These are phyloP conservation scores for Liodrosophila aerea DNA, from an alignment of 2,888 invertebrate species.

Conservation along the genomic window DNA sequence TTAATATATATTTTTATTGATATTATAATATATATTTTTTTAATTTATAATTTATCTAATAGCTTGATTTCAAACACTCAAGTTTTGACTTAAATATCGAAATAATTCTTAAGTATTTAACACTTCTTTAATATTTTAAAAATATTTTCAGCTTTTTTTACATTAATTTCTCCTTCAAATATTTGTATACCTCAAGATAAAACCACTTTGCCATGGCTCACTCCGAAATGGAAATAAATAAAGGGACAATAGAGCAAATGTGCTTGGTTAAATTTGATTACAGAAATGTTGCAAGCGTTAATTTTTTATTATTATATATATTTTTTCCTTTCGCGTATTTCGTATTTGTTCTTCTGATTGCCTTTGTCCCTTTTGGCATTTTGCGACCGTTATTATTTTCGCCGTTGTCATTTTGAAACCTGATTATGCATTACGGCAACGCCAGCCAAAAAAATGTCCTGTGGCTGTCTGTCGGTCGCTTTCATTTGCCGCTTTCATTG, in stretches of 20 bases:
- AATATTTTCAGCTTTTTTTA: too few species aligned
- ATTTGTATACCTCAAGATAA: too few species aligned
- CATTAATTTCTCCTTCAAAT: too few species aligned
- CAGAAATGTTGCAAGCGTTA: conserved; percentile 61
- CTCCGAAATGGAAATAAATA: not conserved
- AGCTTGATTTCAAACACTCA: too few species aligned
- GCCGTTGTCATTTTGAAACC: conserved; percentile 63
- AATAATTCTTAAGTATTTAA: too few species aligned
- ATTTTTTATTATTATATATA: conserved; percentile 47
- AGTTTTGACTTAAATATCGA: too few species aligned
- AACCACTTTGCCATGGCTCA: not conserved
- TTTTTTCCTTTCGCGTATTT: conserved; percentile 13
- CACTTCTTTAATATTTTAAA: too few species aligned
- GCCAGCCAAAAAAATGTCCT: conserved; percentile 44
- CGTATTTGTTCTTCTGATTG: conserved; percentile 43
- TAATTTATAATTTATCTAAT: too few species aligned
- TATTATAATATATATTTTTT: too few species aligned
- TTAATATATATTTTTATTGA: too few species aligned
- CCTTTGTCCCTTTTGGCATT: conserved; percentile 51
- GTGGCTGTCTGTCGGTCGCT: conserved; percentile 35
- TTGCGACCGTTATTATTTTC: conserved; percentile 56
- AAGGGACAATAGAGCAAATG: conserved; percentile 25
- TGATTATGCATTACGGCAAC: conserved; percentile 62
- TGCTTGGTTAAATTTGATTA: conserved; percentile 59
- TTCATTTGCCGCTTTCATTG: conserved; percentile 44